Conservation (phyloP, 1,140 invertebrate genomes). For the Drosophila bocqueti region DNA sequence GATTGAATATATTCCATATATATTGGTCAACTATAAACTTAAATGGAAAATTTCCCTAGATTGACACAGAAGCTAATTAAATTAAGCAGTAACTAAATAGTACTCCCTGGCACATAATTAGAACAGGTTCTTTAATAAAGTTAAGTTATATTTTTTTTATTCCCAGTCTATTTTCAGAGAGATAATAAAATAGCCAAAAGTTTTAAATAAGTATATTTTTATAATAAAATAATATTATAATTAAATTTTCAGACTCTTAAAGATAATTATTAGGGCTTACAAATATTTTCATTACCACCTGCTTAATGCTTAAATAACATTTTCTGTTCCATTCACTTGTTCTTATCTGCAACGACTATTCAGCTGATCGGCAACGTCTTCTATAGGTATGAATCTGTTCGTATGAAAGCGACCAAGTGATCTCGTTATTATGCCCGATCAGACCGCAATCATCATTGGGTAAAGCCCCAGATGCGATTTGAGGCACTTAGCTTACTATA, state of each 20-base stretch:
- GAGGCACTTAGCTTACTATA: constrained; percentile 25
- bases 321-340: constrained; percentile 1
- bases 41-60: not conserved
- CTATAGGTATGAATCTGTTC: constrained; percentile 5
- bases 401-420: not conserved
- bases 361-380: constrained; percentile 28
- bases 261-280: not conserved
- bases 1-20: not conserved
- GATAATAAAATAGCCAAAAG: not conserved
- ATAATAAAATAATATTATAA: not conserved
- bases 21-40: not conserved
- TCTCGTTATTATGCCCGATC: constrained; percentile 30
- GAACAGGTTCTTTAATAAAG: not conserved
- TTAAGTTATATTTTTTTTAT: no score
- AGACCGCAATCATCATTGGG: constrained; percentile 18
- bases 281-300: not conserved
- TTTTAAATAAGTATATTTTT: not conserved
- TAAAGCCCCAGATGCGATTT: constrained; percentile 37
- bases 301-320: not conserved
- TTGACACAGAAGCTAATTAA: constrained; percentile 9
- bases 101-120: not conserved
- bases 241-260: not conserved
- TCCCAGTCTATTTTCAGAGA: not conserved
- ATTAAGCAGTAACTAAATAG: not conserved
- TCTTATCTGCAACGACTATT: constrained; percentile 18